Conservation (phyloP, 1,140 invertebrate species). For the Phocides pigmalion region DNA sequence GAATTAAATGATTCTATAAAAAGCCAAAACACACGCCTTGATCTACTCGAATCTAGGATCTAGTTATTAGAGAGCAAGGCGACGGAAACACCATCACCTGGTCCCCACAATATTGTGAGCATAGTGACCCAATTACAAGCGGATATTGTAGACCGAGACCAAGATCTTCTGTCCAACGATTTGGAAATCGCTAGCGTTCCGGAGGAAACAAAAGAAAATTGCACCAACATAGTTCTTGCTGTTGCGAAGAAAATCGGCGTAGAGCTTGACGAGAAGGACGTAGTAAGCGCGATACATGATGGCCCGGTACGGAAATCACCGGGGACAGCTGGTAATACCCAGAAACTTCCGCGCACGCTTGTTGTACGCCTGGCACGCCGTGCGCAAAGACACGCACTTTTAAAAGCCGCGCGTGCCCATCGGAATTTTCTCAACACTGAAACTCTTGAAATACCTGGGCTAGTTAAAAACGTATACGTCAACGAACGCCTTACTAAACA, state of each 20-base stretch:
- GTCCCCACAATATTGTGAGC: too few relatives aligned
- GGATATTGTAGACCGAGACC: not conserved
- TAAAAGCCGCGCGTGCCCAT: not conserved
- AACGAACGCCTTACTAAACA: conserved; percentile 6
- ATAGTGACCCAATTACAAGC: not conserved
- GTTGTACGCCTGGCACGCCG: not conserved
- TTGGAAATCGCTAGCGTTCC: not conserved
- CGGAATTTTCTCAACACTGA: not conserved
- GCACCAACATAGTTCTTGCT: not conserved
- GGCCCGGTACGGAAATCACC: not conserved
- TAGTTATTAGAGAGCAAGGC: too few relatives aligned
- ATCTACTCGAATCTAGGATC: too few relatives aligned
- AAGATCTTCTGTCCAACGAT: not conserved
- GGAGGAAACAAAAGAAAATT: not conserved
- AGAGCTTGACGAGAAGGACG: not conserved
- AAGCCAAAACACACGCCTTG: too few relatives aligned
- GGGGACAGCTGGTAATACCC: not conserved
- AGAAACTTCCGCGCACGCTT: not conserved
- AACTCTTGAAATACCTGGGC: not conserved
- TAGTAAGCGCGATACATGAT: not conserved
- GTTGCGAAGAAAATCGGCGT: not conserved
- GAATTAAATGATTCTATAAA: too few relatives aligned
- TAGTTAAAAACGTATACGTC: not conserved
- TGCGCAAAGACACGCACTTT: not conserved
- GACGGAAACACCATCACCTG: too few relatives aligned